phyloP scores from a whole-genome alignment of 1,140 invertebrate genomes.

The Acyrthosiphon pisum region DNA sequence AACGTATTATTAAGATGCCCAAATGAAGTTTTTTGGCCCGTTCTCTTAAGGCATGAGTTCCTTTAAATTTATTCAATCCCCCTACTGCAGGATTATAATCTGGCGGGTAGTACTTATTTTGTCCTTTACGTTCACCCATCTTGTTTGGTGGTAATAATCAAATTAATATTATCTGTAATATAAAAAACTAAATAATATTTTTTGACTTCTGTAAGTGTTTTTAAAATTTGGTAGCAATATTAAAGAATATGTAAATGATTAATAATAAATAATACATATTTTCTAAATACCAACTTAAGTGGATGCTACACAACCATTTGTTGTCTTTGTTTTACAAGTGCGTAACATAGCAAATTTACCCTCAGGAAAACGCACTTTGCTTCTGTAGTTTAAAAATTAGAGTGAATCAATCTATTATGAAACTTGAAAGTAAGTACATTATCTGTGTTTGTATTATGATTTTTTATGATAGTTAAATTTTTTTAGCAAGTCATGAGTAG shows the following conservation, averaged over 20 bases:
- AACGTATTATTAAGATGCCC: conserved; percentile 97
- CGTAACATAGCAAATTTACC: no score
- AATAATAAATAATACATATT: background rate
- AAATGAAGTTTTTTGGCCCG: conserved; percentile 91
- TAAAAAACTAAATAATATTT: background rate
- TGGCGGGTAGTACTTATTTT: conserved; percentile 98
- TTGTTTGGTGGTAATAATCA: background rate
- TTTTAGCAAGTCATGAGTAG: no score
- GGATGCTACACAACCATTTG: no score
- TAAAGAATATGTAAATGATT: background rate
- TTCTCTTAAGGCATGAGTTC: conserved; percentile 95
- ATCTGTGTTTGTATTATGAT: no score
- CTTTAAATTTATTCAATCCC: conserved; percentile 91
- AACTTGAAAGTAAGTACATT: no score
- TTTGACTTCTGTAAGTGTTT: background rate
- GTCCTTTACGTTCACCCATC: conserved; percentile 98
- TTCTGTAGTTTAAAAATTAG: no score
- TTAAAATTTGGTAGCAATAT: background rate
- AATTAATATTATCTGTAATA: conserved; percentile 1
- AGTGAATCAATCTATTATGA: no score
- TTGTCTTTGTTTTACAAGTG: no score
- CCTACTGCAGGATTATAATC: conserved; percentile 95
- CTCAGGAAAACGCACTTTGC: no score
- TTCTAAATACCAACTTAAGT: background rate
- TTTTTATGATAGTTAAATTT: no score